These are phyloP conservation scores for Tetramorium bicarinatum DNA, from an alignment of 2,888 invertebrate species.

Conservation along the genomic window DNA sequence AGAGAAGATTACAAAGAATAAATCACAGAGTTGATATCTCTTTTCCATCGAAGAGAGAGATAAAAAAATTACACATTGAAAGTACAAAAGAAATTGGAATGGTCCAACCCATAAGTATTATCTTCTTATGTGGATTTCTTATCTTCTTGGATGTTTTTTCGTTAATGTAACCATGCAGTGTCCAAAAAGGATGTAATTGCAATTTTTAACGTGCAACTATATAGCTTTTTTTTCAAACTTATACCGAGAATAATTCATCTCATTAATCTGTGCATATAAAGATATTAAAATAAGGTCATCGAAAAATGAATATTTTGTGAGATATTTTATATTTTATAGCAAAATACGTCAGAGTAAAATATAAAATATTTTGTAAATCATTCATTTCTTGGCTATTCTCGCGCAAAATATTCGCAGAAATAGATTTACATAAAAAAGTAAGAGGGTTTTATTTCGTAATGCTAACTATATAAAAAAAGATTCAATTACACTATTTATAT, in stretches of 20 bases:
- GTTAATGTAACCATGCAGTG: neutral
- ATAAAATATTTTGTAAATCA: conserved; percentile 2
- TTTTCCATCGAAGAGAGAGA: neutral
- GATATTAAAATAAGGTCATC: neutral
- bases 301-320: neutral
- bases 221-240: neutral
- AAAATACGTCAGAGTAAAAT: neutral
- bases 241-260: neutral
- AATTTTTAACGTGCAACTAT: neutral
- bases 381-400: neutral
- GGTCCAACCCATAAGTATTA: too few relatives aligned
- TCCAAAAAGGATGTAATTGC: neutral
- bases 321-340: neutral
- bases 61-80: neutral
- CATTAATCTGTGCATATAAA: neutral
- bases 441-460: neutral
- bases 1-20: too few relatives aligned
- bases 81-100: neutral
- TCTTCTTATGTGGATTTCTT: too few relatives aligned
- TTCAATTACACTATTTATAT: neutral
- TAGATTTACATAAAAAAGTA: neutral
- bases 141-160: too few relatives aligned
- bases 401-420: neutral
- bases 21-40: neutral
- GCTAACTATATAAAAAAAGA: neutral